Evolutionary conservation across 2,113 vertebrate genomes (phyloP).

Genomic region (Cynoglossus semilaevis): DNA sequence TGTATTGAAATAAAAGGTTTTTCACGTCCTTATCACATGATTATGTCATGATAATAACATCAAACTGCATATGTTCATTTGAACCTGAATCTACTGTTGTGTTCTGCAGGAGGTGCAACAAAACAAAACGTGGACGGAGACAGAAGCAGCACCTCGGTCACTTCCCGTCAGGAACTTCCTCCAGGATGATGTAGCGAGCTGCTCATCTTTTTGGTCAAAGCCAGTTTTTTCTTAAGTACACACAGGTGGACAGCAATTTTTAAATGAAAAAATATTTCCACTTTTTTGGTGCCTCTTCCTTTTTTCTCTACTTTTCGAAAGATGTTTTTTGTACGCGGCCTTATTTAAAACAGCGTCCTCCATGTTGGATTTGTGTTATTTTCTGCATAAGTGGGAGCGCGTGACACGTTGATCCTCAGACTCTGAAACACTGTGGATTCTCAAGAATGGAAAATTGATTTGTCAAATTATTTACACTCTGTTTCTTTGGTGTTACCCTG

Average conservation of each 20-base stretch:
- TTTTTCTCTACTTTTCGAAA: conserved; percentile 5
- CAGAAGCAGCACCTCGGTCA: conserved; percentile 98
- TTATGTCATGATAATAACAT: too few species aligned
- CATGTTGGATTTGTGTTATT: conserved; percentile 70
- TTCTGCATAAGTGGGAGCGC: conserved; percentile 6
- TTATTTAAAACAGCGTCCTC: conserved; percentile 68
- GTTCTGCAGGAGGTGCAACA: conserved; percentile 89
- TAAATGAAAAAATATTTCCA: conserved; percentile 49
- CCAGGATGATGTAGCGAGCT: conserved; percentile 90
- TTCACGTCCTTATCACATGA: too few species aligned
- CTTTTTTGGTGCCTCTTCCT: conserved; percentile 60
- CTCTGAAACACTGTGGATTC: conserved; percentile 48
- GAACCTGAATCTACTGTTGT: conserved; percentile 22
- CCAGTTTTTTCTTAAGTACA: conserved; percentile 59
- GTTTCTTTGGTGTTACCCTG: background rate
- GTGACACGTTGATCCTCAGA: conserved; percentile 8
- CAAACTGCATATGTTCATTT: background rate
- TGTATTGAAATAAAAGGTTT: too few species aligned
- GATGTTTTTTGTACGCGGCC: conserved; percentile 58
- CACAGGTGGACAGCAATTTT: conserved; percentile 62
- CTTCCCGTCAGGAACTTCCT: conserved; percentile 93
- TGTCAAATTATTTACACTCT: conserved; percentile 31
- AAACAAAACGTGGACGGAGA: conserved; percentile 91
- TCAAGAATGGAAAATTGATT: conserved; percentile 13
- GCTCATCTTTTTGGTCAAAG: conserved; percentile 37